A percentile compares a stretch with the other conserved stretches of the same genome.
Evolutionary conservation across 2,888 invertebrate genomes (phyloP).

Genomic region (Pocota personata): DNA sequence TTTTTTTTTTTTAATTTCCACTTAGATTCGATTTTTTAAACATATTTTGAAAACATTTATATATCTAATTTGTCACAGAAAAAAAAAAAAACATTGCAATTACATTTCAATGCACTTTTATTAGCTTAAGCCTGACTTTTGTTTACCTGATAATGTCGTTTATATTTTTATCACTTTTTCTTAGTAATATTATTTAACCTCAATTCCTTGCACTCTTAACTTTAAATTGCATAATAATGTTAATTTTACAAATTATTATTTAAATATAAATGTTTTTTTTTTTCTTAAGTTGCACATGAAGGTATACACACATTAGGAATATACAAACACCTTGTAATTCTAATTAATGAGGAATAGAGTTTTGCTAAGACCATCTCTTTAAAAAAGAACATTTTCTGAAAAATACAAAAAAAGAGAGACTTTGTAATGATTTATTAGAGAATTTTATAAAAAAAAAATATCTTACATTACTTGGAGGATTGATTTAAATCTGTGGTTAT

Average conservation of each 20-base stretch:
- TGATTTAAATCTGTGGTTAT: background rate
- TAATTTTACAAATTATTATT: background rate
- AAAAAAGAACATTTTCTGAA: conserved; percentile 61
- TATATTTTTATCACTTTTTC: conserved; percentile 40
- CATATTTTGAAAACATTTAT: background rate
- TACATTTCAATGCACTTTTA: conserved; percentile 26
- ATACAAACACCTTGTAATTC: background rate
- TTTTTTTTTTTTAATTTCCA: conserved; percentile 1
- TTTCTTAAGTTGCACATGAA: background rate
- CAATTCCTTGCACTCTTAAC: conserved; percentile 52
- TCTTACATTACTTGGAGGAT: background rate
- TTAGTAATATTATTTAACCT: conserved; percentile 32
- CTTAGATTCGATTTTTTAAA: background rate
- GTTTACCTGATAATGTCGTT: conserved; percentile 61
- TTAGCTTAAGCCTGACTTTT: conserved; percentile 32
- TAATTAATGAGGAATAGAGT: conserved; percentile 11
- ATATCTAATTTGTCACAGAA: background rate
- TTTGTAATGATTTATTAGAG: background rate
- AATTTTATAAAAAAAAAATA: background rate
- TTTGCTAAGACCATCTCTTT: conserved; percentile 45
- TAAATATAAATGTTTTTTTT: background rate
- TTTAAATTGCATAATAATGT: background rate
- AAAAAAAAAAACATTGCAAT: conserved; percentile 3
- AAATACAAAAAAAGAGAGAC: conserved; percentile 9
- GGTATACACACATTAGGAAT: conserved; percentile 3